Base-by-base conservation (phyloP, 2,113 vertebrate genomes). In the Scytalopus superciliaris region DNA sequence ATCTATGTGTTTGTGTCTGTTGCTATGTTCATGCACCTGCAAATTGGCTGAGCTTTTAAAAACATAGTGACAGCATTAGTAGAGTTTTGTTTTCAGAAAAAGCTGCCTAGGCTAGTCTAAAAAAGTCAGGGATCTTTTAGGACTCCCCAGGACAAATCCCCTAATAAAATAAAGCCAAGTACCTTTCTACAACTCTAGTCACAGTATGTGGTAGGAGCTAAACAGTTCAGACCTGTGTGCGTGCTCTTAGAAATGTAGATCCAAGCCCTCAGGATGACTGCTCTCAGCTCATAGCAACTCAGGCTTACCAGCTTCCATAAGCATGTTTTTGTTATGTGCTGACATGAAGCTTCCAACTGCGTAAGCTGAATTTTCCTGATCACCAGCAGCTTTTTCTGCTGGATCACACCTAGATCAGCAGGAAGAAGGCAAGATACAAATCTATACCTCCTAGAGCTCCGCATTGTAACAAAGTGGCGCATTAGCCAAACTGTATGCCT, bases 1-100 rank as follows among this genome's bases (percentile, higher is more conserved):
- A 82, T 89, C 92, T 85, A 85, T 19, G 40, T 78, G 68, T 80
- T 94, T 86, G 70, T 83, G 75, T 85, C 90, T 95, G 85, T 88
- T 88, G 75, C 88, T 88, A 66, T 44, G 63, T 77, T 94, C 55
- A 52, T 7, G 60, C 88, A 93, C 78, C 85, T 94, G 85, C 39
- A 94, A 84, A 88, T n/a, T 73, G 68, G 90, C 91, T 87, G 82
- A 77, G 90, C 63, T 66, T 86, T 93, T 33, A 19, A 57, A 86
- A 89, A 88, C 2, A 0, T 44, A 87, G 73, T 35, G 57, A 68
- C 74, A 90, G 63, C 75, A 63, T 74, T 15, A 83, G 75, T 6
- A 72, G 67, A 68, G 59, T 19, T 89, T 86, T 82, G 56, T 83
- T 90, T 80, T 77, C 55, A 69, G 63, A 44, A 93, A 76, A 87